phyloP scores from a whole-genome alignment of 2,797 vertebrate genomes.

The Microctenopoma lineatum region DNA sequence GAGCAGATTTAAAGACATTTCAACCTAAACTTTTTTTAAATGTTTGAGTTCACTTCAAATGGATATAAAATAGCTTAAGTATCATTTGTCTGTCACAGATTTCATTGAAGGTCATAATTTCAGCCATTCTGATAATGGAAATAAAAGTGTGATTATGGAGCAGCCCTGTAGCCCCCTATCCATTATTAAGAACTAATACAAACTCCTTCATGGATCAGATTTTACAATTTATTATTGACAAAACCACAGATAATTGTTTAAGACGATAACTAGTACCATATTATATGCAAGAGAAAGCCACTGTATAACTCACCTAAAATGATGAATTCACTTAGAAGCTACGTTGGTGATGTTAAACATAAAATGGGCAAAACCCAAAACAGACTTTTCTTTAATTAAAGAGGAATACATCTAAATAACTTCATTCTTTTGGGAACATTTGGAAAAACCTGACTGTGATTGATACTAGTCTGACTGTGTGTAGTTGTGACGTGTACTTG shows the following conservation, averaged over 20 bases:
- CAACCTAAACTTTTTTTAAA: slow-evolving; percentile 4
- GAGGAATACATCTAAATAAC: slow-evolving; percentile 39
- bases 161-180: background rate
- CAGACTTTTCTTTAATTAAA: slow-evolving; percentile 42
- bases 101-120: background rate
- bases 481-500: background rate
- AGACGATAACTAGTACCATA: background rate
- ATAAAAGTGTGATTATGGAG: background rate
- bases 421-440: background rate
- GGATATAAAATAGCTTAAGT: slow-evolving; percentile 17
- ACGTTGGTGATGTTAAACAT: slow-evolving; percentile 35
- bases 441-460: slow-evolving; percentile 2
- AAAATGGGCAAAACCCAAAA: slow-evolving; percentile 70
- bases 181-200: background rate
- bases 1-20: slow-evolving; percentile 7
- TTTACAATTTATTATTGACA: background rate
- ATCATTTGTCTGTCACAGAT: background rate
- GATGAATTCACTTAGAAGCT: background rate
- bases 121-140: background rate
- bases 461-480: too few relatives aligned
- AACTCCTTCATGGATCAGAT: too few relatives aligned
- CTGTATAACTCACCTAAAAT: slow-evolving; percentile 6
- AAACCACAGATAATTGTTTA: background rate
- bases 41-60: slow-evolving; percentile 3
- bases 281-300: background rate